These are phyloP conservation scores for Sphenopsis melanotis DNA, from an alignment of 2,797 vertebrate species.

Conservation along the genomic window DNA sequence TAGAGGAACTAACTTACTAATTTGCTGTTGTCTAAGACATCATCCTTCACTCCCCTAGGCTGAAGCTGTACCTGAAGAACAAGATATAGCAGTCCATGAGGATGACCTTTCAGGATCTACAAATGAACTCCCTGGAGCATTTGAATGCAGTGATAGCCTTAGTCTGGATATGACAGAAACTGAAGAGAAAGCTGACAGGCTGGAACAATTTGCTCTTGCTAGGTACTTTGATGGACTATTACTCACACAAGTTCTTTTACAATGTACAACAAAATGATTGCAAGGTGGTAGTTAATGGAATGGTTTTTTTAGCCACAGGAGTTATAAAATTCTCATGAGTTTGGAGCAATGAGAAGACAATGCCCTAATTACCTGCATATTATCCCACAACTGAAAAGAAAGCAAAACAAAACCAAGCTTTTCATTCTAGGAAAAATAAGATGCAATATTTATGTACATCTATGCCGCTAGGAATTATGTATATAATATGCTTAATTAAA, in stretches of 20 bases:
- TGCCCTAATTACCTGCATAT: not conserved
- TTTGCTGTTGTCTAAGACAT: slow-evolving; percentile 21
- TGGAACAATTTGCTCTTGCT: slow-evolving; percentile 79
- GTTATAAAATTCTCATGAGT: not conserved
- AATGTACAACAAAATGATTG: not conserved
- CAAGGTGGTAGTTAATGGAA: not conserved
- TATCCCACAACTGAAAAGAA: not conserved
- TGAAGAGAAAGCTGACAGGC: slow-evolving; percentile 80
- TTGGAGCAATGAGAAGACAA: not conserved
- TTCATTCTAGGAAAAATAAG: not conserved
- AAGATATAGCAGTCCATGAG: slow-evolving; percentile 79
- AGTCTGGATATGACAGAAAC: slow-evolving; percentile 79
- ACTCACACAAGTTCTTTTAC: not conserved
- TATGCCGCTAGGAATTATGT: not conserved
- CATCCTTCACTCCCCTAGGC: slow-evolving; percentile 65
- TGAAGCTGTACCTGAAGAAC: slow-evolving; percentile 79
- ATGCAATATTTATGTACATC: not conserved
- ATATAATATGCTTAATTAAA: not conserved
- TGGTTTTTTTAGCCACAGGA: not conserved
- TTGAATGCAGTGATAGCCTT: slow-evolving; percentile 81
- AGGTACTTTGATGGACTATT: slow-evolving; percentile 72
- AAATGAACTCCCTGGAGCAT: slow-evolving; percentile 82
- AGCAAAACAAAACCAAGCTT: not conserved
- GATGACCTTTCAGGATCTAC: slow-evolving; percentile 84
- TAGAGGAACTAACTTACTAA: not conserved